Base-by-base conservation (phyloP, 2,888 invertebrate genomes). In the Nomada goodeniana region DNA sequence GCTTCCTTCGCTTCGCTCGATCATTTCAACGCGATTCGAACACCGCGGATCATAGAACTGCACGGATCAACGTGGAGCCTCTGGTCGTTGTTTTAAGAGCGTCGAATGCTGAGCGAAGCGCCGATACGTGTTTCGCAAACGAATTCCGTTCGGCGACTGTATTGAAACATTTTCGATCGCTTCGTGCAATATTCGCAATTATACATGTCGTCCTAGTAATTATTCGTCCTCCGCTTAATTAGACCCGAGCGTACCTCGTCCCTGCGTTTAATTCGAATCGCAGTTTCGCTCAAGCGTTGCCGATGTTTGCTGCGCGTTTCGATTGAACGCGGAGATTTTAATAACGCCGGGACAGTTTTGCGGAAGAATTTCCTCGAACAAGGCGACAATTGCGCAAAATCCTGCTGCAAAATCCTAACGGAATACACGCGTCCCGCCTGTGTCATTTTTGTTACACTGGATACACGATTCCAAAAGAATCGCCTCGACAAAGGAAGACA, bases 201-300 rank as follows among this genome's bases (percentile, higher is more conserved):
- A 26, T 53, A 26, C 36, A 42, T 42, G 42, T 50, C 55, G 55
- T 20, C n/a, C 68, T 13, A 7, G 50, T 55, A 65, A 64, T 70
- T 76, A 57, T 65, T 65, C 63, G 29, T 52, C 57, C 36, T 20
- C 44, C 60, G 36, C 20, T 73, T 73, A 77, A 77, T 77, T 73
- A 64, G 52, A 23, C 44, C 10, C 57, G n/a, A 2, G 9, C 44
- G 15, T 0, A 47, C 7, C 4, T 36, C 20, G 53, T 36, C 10
- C 2, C 52, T 5, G 53, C 20, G 7, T 20, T 15, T 10, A 29
- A 29, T 65, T 20, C 18, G 18, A 29, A 29, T 26, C 11, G 9
- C 15, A 15, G 18, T 29, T 65, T 52, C 52, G 13, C 20, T n/a
- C 13, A 18, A 29, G n/a, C 13, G 29, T 65, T 52, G 13, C 9